Base-by-base conservation (phyloP, 1,140 invertebrate genomes). In the Magallana ariakensis region DNA sequence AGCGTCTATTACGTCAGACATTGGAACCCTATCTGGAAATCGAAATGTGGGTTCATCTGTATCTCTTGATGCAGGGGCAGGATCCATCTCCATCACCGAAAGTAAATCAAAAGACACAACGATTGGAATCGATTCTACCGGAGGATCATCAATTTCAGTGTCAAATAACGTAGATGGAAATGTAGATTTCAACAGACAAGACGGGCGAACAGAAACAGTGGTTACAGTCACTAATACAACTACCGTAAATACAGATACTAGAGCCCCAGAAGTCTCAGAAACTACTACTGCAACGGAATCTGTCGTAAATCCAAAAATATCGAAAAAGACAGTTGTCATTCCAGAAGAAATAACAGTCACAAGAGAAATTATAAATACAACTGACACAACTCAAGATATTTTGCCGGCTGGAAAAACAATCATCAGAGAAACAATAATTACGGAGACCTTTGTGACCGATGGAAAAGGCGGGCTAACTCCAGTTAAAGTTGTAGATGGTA, bases 381-480 rank as follows among this genome's bases (percentile, higher is more conserved):
- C 66, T 4, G 9, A 19, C 10, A 26, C 66, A 11, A 26, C 66
- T 10, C 66, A 75, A 75, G 66, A 75, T 75, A 26, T 22, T 26
- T 13, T 26, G 0, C 66, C 66, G 11, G 66, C 66, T 26, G 66
- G 66, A 2, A 75, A 75, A 75, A 75, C 66, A 75, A 75, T 75
- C 13, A 75, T 75, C 9, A 9, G 66, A 75, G 66, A 75, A 13
- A 75, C 66, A 13, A 75, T 75, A 75, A 75, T 75, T 13, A 75
- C 66, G 3, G 66, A 75, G 33, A 75, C 66, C 8, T 75, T 75
- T 33, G 22, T 75, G 2, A 75, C 66, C 7, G 66, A 75, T 26
- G 66, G 66, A 13, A 19, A 75, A 22, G 66, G 66, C 33, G 66
- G 66, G 9, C 66, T 75, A 10, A 75, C 22, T 26, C 66, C 66